Conservation (phyloP, 2,113 vertebrate genomes). For the Callithrix jacchus region DNA sequence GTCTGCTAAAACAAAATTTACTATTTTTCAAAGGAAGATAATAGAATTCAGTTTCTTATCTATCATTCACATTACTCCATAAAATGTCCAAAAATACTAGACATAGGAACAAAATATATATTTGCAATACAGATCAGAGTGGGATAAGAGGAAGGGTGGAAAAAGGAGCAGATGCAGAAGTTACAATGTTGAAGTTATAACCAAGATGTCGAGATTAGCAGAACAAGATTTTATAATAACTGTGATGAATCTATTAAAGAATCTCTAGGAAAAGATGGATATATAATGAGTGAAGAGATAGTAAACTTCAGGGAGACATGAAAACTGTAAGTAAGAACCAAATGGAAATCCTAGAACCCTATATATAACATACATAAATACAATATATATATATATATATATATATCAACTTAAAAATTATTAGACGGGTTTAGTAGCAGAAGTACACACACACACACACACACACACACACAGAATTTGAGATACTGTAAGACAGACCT, state of each 20-base stretch:
- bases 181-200: background rate
- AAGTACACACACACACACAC: background rate
- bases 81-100: background rate
- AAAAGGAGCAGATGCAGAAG: background rate
- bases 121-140: background rate
- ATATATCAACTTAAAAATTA: background rate
- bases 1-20: background rate
- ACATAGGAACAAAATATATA: background rate
- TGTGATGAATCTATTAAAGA: background rate
- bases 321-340: background rate
- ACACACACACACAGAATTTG: background rate
- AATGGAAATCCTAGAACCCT: background rate
- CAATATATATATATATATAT: background rate
- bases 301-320: background rate
- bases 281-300: background rate
- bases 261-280: background rate
- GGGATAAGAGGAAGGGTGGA: background rate
- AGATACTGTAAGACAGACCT: background rate
- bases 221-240: background rate
- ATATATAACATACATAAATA: too few species aligned
- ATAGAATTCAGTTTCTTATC: background rate
- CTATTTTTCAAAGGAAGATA: constrained; percentile 2
- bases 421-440: background rate
- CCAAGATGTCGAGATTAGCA: background rate
- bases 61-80: background rate